These are phyloP conservation scores for Caenorhabditis panamensis DNA, from an alignment of 2,888 invertebrate genomes.

Conservation along the genomic window DNA sequence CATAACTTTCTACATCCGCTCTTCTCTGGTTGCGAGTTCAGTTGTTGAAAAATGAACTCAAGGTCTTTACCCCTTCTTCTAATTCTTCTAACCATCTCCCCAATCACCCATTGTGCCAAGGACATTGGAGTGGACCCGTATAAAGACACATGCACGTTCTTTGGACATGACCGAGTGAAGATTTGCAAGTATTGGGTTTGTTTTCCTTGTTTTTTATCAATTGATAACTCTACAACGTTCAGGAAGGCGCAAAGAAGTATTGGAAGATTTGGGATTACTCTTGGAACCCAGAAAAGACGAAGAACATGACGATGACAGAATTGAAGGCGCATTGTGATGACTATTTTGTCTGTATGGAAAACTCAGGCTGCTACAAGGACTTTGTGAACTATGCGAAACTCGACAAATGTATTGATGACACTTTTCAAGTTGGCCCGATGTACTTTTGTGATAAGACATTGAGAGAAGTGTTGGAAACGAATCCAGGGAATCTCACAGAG, in stretches of 20 bases:
- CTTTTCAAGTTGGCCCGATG: conserved; percentile 25
- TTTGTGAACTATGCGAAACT: conserved; percentile 22
- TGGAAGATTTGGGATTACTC: not conserved
- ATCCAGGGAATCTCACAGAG: conserved; percentile 9
- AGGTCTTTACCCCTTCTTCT: not conserved
- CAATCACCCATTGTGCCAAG: not conserved
- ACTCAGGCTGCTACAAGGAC: conserved; percentile 31
- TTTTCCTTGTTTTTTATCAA: too few species aligned
- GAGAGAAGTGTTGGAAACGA: conserved; percentile 16
- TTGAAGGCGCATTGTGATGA: conserved; percentile 8
- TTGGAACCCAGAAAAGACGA: not conserved
- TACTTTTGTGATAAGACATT: conserved; percentile 17
- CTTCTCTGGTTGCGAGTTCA: too few species aligned
- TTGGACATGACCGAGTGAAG: too few species aligned
- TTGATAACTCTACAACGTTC: too few species aligned
- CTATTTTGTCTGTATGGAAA: conserved; percentile 19
- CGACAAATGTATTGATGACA: conserved; percentile 24
- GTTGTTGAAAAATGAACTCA: too few species aligned
- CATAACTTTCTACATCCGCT: too few species aligned
- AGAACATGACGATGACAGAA: conserved; percentile 6
- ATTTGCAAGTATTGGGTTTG: too few species aligned
- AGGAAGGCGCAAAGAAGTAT: not conserved
- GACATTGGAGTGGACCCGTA: not conserved
- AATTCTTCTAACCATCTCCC: not conserved
- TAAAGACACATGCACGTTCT: not conserved